These are phyloP conservation scores for Allophyes oxyacanthae DNA, from an alignment of 2,888 invertebrate genomes.

Conservation along the genomic window DNA sequence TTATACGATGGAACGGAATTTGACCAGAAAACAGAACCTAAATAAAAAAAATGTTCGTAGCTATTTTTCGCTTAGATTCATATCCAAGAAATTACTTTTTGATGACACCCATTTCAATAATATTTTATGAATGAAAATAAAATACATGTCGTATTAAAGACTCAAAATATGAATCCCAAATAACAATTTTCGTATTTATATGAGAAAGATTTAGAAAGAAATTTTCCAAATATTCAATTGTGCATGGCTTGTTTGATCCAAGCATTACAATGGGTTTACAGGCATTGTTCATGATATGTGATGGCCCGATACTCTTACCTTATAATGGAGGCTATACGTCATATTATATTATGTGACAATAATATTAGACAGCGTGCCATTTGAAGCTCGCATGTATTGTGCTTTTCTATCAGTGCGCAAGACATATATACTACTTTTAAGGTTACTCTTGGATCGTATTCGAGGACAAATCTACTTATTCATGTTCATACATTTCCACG, in stretches of 20 bases:
- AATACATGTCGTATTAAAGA: not conserved
- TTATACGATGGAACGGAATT: no score
- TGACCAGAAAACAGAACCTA: no score
- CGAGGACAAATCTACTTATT: not conserved
- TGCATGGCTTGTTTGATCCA: not conserved
- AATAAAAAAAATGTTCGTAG: no score
- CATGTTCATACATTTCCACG: slow-evolving; percentile 11
- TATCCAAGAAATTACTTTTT: no score
- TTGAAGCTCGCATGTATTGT: slow-evolving; percentile 1
- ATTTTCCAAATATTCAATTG: not conserved
- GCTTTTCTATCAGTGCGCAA: not conserved
- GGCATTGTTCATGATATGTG: slow-evolving; percentile 14
- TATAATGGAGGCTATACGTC: slow-evolving; percentile 4
- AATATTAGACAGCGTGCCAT: slow-evolving; percentile 2
- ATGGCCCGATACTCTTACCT: slow-evolving; percentile 5
- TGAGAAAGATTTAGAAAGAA: not conserved
- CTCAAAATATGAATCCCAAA: slow-evolving; percentile 1
- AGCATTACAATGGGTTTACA: no score
- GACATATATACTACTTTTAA: not conserved
- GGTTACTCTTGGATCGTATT: slow-evolving; percentile 1
- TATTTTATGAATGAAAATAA: no score
- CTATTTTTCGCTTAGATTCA: no score
- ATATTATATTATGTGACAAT: not conserved
- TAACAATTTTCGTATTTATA: not conserved
- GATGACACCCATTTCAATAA: no score